Conservation (phyloP, 1,140 invertebrate genomes). For the Brachionus sp. region DNA sequence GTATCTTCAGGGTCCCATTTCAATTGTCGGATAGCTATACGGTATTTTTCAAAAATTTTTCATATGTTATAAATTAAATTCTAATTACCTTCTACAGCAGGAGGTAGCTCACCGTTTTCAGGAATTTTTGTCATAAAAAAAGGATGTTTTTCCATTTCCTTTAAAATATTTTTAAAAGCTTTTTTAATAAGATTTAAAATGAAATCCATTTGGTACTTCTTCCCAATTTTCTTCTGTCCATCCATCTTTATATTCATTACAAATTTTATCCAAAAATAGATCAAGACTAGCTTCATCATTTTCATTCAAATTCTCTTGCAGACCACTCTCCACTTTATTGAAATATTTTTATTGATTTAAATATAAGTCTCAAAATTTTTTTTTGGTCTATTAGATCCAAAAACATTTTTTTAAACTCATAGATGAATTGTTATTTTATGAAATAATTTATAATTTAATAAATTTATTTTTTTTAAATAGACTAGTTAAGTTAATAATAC, state of each 20-base stretch:
- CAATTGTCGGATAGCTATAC: slow-evolving; percentile 30
- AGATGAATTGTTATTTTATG: background rate
- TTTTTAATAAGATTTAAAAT: background rate
- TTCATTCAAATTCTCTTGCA: background rate
- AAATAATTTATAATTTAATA: background rate
- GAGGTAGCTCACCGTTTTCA: slow-evolving; percentile 13
- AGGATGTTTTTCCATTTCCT: slow-evolving; percentile 46
- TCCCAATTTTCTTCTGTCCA: slow-evolving; percentile 46
- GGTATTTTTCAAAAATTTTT: background rate
- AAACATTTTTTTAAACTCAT: background rate
- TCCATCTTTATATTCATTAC: slow-evolving; percentile 30
- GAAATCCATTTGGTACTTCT: background rate
- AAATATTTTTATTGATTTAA: background rate
- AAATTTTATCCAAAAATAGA: slow-evolving; percentile 36
- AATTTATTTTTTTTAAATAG: background rate
- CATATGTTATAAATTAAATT: background rate
- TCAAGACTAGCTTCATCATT: background rate
- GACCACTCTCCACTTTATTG: background rate
- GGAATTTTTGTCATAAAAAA: slow-evolving; percentile 39
- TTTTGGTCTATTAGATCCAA: slow-evolving; percentile 19
- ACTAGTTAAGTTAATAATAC: slow-evolving; percentile 32
- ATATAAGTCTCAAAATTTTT: background rate
- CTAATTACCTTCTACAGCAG: slow-evolving; percentile 24
- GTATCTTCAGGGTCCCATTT: slow-evolving; percentile 45
- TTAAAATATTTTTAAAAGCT: background rate